Conservation (phyloP, 2,797 vertebrate genomes). For the Syngnathus acus region DNA sequence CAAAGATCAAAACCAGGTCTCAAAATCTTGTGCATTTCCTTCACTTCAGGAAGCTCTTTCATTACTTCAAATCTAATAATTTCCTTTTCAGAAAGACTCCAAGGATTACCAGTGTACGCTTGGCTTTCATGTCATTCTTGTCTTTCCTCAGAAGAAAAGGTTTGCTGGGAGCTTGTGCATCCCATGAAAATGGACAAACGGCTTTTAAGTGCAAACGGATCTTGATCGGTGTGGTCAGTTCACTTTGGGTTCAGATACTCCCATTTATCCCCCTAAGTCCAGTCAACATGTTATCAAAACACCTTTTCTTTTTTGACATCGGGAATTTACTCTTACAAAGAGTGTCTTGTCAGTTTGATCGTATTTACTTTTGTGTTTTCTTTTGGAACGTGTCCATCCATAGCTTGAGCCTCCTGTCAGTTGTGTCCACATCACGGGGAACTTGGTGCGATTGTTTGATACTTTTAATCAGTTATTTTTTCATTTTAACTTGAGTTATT, state of each 20-base stretch:
- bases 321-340: not conserved
- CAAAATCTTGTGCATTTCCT: slow-evolving; percentile 53
- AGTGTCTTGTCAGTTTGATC: too few species aligned
- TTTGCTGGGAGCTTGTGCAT: slow-evolving; percentile 41
- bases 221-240: slow-evolving; percentile 63
- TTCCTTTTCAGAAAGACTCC: slow-evolving; percentile 64
- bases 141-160: slow-evolving; percentile 48
- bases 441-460: too few species aligned
- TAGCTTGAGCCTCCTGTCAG: too few species aligned
- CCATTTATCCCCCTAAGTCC: not conserved
- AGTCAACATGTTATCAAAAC: not conserved
- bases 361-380: too few species aligned
- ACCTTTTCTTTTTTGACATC: not conserved
- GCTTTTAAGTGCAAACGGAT: slow-evolving; percentile 43
- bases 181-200: slow-evolving; percentile 43
- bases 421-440: too few species aligned
- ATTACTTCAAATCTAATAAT: slow-evolving; percentile 71
- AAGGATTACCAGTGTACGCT: slow-evolving; percentile 58
- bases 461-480: too few species aligned
- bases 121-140: slow-evolving; percentile 54
- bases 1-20: slow-evolving; percentile 55
- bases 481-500: too few species aligned
- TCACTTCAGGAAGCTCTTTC: slow-evolving; percentile 60
- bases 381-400: too few species aligned
- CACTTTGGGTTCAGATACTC: slow-evolving; percentile 36